phyloP scores from a whole-genome alignment of 1,140 invertebrate genomes.

The Triops longicaudatus region DNA sequence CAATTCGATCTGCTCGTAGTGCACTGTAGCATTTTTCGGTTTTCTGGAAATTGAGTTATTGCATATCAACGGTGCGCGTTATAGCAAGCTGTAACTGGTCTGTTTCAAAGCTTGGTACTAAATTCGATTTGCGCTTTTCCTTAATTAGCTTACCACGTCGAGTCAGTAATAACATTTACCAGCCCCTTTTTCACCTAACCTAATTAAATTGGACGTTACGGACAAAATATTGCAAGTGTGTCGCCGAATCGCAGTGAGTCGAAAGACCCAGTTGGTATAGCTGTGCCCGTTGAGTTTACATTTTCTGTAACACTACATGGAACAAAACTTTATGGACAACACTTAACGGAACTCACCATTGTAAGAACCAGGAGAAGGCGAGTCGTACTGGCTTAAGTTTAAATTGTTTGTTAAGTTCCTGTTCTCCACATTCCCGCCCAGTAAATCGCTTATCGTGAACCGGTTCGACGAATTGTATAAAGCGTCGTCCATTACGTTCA shows the following conservation, averaged over 20 bases:
- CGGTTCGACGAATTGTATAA: constrained; percentile 2
- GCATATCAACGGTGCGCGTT: neutral
- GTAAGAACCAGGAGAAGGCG: neutral
- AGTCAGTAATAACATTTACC: constrained; percentile 12
- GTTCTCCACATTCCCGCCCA: neutral
- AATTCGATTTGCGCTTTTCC: constrained; percentile 11
- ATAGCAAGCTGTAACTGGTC: neutral
- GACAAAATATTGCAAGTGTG: neutral
- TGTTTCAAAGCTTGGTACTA: neutral
- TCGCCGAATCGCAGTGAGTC: neutral
- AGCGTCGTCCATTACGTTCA: neutral
- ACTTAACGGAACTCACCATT: neutral
- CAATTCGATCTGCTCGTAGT: too few relatives aligned
- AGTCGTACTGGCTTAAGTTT: neutral
- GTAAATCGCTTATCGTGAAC: neutral
- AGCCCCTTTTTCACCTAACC: neutral
- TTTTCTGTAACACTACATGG: neutral
- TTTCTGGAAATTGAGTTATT: neutral
- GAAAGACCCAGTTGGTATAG: neutral
- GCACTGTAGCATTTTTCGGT: neutral
- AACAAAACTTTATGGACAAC: neutral
- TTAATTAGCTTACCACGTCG: constrained; percentile 8
- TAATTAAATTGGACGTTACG: constrained; percentile 15
- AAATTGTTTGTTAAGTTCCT: neutral
- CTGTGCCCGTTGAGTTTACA: neutral